phyloP scores from a whole-genome alignment of 2,888 invertebrate species.

The Rotaria magnacalcarata region DNA sequence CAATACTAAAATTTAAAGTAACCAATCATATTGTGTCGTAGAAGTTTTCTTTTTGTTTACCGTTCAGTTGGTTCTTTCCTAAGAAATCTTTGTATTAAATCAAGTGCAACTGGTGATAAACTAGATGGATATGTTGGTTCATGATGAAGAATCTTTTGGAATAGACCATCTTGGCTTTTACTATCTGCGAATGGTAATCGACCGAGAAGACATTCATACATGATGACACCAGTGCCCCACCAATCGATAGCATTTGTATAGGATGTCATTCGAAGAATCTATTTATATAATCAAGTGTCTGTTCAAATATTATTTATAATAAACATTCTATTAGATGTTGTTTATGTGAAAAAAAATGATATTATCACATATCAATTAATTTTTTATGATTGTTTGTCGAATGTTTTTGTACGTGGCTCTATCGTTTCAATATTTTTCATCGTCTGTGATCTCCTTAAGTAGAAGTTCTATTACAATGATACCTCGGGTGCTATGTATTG shows the following conservation, averaged over 20 bases:
- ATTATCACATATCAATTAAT: too few relatives aligned
- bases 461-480: constrained; percentile 55
- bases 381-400: too few relatives aligned
- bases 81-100: constrained; percentile 30
- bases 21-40: neutral
- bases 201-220: constrained; percentile 67
- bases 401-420: too few relatives aligned
- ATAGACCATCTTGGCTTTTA: constrained; percentile 37
- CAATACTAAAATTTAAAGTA: constrained; percentile 2
- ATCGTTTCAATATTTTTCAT: too few relatives aligned
- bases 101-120: neutral
- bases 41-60: neutral
- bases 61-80: constrained; percentile 43
- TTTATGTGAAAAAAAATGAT: too few relatives aligned
- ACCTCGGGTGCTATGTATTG: constrained; percentile 66
- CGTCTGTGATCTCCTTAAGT: too few relatives aligned
- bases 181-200: constrained; percentile 57
- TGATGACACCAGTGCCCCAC: constrained; percentile 67
- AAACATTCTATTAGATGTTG: too few relatives aligned
- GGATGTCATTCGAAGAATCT: constrained; percentile 36
- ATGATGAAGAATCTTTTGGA: constrained; percentile 42
- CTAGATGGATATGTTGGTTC: neutral
- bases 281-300: too few relatives aligned
- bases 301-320: too few relatives aligned
- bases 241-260: constrained; percentile 67